These are phyloP conservation scores for Arctopsyche grandis DNA, from an alignment of 1,140 invertebrate genomes.

Conservation along the genomic window DNA sequence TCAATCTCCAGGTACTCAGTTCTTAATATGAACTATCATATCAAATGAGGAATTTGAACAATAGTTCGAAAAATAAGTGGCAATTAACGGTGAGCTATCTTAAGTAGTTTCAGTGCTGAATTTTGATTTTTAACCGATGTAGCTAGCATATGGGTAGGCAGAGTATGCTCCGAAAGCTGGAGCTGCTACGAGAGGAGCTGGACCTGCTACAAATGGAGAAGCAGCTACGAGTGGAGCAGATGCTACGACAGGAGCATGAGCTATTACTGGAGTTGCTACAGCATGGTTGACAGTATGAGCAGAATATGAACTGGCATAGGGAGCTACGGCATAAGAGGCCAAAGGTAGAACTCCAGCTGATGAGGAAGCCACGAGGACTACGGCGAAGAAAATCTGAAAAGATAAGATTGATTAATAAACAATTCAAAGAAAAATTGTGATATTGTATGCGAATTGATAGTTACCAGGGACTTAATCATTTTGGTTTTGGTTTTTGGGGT, in stretches of 20 bases:
- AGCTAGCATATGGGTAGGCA: conserved; percentile 31
- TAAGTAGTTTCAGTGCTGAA: neutral
- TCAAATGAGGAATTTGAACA: too few relatives aligned
- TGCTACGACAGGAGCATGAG: conserved; percentile 49
- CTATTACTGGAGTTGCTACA: conserved; percentile 66
- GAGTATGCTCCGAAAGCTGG: neutral
- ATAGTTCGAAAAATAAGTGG: too few relatives aligned
- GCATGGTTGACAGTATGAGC: conserved; percentile 73
- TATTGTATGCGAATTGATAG: neutral
- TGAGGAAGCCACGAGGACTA: conserved; percentile 64
- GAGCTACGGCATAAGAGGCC: conserved; percentile 68
- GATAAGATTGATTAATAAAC: conserved; percentile 41
- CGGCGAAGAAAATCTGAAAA: conserved; percentile 64
- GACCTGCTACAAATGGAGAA: neutral
- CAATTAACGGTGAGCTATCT: too few relatives aligned
- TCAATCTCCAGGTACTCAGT: conserved; percentile 24
- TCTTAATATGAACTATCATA: neutral
- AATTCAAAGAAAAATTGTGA: neutral
- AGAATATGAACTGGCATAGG: conserved; percentile 71
- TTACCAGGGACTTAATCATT: conserved; percentile 38
- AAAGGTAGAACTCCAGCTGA: conserved; percentile 59
- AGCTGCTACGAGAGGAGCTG: neutral
- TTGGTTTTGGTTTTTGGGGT: conserved; percentile 37
- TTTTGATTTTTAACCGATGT: conserved; percentile 9
- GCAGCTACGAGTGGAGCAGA: conserved; percentile 45